Evolutionary conservation across 37 sponge, comb jelly and placozoan genomes (phyloP).

Genomic region (Crambe crambe): DNA sequence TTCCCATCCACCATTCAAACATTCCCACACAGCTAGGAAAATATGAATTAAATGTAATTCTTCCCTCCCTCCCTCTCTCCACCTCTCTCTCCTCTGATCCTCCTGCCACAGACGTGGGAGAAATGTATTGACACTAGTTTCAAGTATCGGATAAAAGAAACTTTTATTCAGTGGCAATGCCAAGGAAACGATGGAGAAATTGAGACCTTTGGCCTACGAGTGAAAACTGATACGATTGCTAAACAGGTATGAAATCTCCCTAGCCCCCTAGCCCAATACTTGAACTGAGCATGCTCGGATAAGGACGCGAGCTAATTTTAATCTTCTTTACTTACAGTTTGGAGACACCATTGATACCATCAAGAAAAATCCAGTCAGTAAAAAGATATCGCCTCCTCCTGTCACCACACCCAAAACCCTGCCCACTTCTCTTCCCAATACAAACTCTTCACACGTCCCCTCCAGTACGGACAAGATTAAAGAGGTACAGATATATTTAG

Average conservation of each 20-base stretch:
- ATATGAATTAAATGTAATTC: too few relatives aligned
- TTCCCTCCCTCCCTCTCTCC: too few relatives aligned
- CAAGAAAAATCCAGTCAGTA: background rate
- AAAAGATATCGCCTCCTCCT: background rate
- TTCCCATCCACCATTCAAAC: too few relatives aligned
- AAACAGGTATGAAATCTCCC: conserved; percentile 42
- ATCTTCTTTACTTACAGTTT: background rate
- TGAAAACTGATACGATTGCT: conserved; percentile 15
- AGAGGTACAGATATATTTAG: too few relatives aligned
- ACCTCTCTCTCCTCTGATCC: too few relatives aligned
- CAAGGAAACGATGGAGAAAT: background rate
- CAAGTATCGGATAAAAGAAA: conserved; percentile 53
- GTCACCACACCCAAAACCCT: background rate
- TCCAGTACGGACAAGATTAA: too few relatives aligned
- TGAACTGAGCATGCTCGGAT: too few relatives aligned
- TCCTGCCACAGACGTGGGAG: conserved; percentile 57
- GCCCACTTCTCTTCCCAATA: background rate
- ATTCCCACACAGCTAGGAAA: too few relatives aligned
- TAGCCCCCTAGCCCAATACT: too few relatives aligned
- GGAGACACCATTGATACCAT: background rate
- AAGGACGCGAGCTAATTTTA: too few relatives aligned
- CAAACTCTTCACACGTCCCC: too few relatives aligned
- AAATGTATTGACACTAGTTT: conserved; percentile 9
- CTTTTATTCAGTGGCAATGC: conserved; percentile 66
- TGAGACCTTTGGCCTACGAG: conserved; percentile 40